These are phyloP conservation scores for Platyrinchus mystaceus DNA, from an alignment of 2,797 vertebrate genomes.

Conservation along the genomic window DNA sequence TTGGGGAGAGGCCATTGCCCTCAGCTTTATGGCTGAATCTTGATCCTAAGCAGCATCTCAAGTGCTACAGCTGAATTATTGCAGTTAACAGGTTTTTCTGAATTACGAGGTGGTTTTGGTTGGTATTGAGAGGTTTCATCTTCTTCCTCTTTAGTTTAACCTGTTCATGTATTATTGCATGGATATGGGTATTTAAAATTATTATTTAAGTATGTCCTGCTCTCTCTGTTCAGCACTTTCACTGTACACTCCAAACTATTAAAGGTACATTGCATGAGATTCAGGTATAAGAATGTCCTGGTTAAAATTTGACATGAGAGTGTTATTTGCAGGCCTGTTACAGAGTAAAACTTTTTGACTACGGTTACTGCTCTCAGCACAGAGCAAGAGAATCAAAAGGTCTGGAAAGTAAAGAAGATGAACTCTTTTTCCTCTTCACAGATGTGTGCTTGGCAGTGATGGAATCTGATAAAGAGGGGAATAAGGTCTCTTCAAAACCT, in stretches of 20 bases:
- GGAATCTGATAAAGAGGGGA: constrained; percentile 64
- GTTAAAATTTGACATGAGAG: neutral
- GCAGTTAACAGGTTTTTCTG: neutral
- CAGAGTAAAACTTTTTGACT: neutral
- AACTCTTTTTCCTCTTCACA: constrained; percentile 40
- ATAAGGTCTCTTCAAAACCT: constrained; percentile 29
- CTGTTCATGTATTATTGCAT: neutral
- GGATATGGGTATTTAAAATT: neutral
- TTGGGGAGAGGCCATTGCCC: neutral
- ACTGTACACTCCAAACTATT: neutral
- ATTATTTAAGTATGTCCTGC: neutral
- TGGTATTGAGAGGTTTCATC: neutral
- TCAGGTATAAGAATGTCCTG: neutral
- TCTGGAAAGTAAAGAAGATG: neutral
- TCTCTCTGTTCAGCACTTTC: neutral
- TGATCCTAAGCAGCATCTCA: neutral
- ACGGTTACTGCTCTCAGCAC: neutral
- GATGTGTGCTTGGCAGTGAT: constrained; percentile 43
- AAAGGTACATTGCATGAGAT: neutral
- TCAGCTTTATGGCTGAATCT: neutral
- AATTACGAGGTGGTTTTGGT: neutral
- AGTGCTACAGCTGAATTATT: neutral
- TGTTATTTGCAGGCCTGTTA: neutral
- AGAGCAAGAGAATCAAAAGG: neutral
- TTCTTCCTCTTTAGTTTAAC: neutral